Conservation (phyloP, 2,113 vertebrate genomes). For the Gymnocephalus cernua region DNA sequence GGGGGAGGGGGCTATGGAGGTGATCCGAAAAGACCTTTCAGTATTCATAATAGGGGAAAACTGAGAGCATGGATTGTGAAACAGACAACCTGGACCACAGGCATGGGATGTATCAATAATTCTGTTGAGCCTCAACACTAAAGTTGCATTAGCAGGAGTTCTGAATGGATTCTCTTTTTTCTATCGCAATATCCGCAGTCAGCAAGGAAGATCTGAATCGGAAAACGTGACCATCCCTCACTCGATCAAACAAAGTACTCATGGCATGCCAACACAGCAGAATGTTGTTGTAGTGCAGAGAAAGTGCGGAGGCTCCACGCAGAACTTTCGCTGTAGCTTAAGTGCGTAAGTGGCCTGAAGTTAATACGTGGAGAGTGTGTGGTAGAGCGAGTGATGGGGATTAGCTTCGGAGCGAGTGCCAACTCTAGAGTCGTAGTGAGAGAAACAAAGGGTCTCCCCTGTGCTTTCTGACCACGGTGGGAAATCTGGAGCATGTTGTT, state of each 20-base stretch:
- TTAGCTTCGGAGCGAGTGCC: no score
- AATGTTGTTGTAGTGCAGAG: conserved; percentile 40
- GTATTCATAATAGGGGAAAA: conserved; percentile 61
- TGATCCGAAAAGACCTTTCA: conserved; percentile 67
- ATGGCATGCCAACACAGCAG: conserved; percentile 58
- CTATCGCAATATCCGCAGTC: conserved; percentile 61
- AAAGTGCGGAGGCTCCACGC: neutral
- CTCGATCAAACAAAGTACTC: conserved; percentile 57
- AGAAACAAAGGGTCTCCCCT: no score
- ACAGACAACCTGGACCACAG: conserved; percentile 48
- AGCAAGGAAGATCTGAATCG: conserved; percentile 58
- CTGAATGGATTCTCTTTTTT: conserved; percentile 61
- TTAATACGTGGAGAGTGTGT: no score
- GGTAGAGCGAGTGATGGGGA: no score
- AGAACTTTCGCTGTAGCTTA: no score
- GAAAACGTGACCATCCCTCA: conserved; percentile 50
- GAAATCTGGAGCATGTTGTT: no score
- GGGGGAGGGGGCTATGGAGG: conserved; percentile 21
- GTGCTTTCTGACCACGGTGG: no score
- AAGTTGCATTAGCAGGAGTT: conserved; percentile 59
- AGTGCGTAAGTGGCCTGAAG: no score
- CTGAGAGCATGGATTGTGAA: conserved; percentile 45
- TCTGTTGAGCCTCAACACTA: conserved; percentile 21
- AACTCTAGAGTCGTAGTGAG: no score
- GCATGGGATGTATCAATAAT: conserved; percentile 62